Percentiles rank a stretch among this genome's conserved stretches.
Evolutionary conservation across 2,797 vertebrate species (phyloP).

Genomic region (Philypnodon macrostomus): DNA sequence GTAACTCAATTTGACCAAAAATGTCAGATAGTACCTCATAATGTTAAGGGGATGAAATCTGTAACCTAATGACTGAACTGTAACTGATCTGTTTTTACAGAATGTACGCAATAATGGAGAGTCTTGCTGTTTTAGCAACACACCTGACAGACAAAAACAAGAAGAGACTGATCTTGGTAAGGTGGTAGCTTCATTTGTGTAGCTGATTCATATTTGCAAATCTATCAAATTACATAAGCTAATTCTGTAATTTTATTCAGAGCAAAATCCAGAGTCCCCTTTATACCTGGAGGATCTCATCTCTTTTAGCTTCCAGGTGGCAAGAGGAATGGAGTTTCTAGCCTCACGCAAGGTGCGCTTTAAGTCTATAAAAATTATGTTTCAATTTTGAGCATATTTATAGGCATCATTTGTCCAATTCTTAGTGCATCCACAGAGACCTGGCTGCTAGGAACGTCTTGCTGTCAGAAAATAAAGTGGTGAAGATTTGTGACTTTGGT

Average conservation of each 20-base stretch:
- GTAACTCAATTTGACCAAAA: no score
- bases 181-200: neutral
- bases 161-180: slow-evolving; percentile 1
- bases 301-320: slow-evolving; percentile 96
- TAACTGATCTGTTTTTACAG: slow-evolving; percentile 40
- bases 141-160: slow-evolving; percentile 66
- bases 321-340: slow-evolving; percentile 95
- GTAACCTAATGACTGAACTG: neutral
- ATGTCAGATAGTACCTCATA: no score
- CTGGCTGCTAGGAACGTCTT: slow-evolving; percentile 93
- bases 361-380: neutral
- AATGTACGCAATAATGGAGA: slow-evolving; percentile 44
- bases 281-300: slow-evolving; percentile 91
- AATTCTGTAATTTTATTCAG: slow-evolving; percentile 61
- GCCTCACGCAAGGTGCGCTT: slow-evolving; percentile 75
- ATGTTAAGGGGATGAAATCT: no score
- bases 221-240: no score
- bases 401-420: slow-evolving; percentile 2
- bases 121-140: slow-evolving; percentile 61
- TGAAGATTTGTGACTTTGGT: slow-evolving; percentile 97
- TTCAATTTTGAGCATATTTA: slow-evolving; percentile 21
- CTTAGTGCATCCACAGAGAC: slow-evolving; percentile 92
- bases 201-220: no score
- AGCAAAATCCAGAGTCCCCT: slow-evolving; percentile 65
- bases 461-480: slow-evolving; percentile 92